phyloP scores from a whole-genome alignment of 2,888 invertebrate species.

The Sinhomidia bicolor region DNA sequence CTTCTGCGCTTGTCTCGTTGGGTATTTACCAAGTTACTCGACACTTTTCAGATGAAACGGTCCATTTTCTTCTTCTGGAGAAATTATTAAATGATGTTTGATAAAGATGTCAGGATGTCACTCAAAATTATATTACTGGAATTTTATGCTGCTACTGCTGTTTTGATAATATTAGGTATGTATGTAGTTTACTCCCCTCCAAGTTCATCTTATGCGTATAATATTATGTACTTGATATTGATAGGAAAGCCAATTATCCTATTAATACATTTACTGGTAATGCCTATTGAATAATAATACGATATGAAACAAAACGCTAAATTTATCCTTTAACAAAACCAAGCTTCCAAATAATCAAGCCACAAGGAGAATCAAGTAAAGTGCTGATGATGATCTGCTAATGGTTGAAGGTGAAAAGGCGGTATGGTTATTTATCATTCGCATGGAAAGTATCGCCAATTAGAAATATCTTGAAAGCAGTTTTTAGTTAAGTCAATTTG shows the following conservation, averaged over 20 bases:
- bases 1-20: background rate
- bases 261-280: background rate
- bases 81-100: constrained; percentile 19
- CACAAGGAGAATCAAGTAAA: background rate
- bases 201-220: background rate
- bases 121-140: background rate
- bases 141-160: constrained; percentile 27
- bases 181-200: background rate
- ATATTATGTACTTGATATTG: too few species aligned
- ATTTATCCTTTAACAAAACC: background rate
- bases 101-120: constrained; percentile 47
- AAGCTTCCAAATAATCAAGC: background rate
- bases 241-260: constrained; percentile 8
- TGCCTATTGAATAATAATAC: background rate
- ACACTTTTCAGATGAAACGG: constrained; percentile 15
- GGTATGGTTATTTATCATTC: background rate
- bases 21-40: background rate
- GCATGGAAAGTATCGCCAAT: background rate
- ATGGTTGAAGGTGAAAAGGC: background rate
- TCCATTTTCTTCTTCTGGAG: background rate
- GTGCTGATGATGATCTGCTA: background rate
- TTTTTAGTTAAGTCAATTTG: background rate
- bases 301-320: background rate
- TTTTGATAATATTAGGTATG: background rate
- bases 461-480: background rate